Evolutionary conservation across 2,113 vertebrate genomes (phyloP).

Genomic region (Scomber colias): DNA sequence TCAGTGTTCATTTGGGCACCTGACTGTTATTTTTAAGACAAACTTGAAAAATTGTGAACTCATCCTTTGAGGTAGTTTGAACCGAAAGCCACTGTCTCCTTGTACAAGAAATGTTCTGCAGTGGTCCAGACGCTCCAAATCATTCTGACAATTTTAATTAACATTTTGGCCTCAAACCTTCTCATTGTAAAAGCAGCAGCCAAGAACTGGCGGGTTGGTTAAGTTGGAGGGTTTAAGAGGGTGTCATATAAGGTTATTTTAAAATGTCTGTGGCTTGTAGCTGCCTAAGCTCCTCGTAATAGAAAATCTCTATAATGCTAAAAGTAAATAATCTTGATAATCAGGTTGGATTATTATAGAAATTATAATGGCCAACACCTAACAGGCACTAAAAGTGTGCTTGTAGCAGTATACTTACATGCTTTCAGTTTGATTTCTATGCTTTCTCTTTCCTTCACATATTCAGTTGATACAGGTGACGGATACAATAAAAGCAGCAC

Average conservation of each 20-base stretch:
- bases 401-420: background rate
- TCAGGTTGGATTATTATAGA: background rate
- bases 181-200: background rate
- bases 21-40: no score
- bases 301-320: background rate
- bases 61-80: no score
- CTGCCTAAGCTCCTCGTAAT: no score
- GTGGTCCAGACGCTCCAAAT: background rate
- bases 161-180: slow-evolving; percentile 9
- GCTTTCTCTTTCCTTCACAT: no score
- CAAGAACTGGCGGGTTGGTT: no score
- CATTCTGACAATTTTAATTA: slow-evolving; percentile 5
- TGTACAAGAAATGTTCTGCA: background rate
- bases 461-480: background rate
- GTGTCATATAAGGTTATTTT: no score
- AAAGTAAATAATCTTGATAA: background rate
- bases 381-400: background rate
- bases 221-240: no score
- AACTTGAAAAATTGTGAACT: no score
- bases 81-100: no score
- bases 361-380: background rate
- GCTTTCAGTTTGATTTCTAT: no score
- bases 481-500: background rate
- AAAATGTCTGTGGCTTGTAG: background rate
- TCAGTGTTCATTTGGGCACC: no score